Percentiles rank a stretch among this genome's conserved stretches.
phyloP scores from a whole-genome alignment of 2,113 vertebrate species.

The Caloenas nicobarica region DNA sequence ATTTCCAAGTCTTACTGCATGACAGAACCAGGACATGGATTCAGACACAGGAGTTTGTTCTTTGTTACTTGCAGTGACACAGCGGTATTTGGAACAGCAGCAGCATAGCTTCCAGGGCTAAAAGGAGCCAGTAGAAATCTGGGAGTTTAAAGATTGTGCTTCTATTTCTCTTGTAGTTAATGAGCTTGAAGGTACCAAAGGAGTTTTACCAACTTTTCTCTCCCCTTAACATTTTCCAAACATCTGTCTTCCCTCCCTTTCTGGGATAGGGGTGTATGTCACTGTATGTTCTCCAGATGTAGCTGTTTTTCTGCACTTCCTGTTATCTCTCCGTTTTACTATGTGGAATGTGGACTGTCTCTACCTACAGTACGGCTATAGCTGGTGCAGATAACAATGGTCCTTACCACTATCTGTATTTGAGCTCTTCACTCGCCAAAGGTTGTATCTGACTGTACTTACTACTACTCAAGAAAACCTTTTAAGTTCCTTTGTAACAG shows the following conservation, averaged over 20 bases:
- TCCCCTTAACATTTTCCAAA: not conserved
- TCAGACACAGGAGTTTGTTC: not conserved
- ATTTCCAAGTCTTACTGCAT: not conserved
- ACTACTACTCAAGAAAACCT: not conserved
- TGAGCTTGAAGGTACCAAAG: not conserved
- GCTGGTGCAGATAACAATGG: not conserved
- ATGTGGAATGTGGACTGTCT: not conserved
- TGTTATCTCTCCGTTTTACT: not conserved
- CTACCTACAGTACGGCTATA: not conserved
- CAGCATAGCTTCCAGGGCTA: not conserved
- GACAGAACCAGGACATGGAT: not conserved
- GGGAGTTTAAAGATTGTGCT: not conserved
- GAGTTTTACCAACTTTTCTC: not conserved
- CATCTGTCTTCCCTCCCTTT: not conserved
- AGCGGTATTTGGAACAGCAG: not conserved
- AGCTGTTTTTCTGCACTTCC: not conserved
- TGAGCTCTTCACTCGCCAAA: not conserved
- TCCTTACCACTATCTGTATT: not conserved
- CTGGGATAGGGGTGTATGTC: not conserved
- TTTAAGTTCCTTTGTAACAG: not conserved
- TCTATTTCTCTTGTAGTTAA: not conserved
- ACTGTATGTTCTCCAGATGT: not conserved
- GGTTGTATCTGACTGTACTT: not conserved
- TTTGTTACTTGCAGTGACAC: not conserved
- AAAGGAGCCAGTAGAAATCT: not conserved